Percentiles rank a stretch among this genome's conserved stretches.
Evolutionary conservation across 2,113 vertebrate species (phyloP).

Genomic region (Oxygymnocypris stewartii): DNA sequence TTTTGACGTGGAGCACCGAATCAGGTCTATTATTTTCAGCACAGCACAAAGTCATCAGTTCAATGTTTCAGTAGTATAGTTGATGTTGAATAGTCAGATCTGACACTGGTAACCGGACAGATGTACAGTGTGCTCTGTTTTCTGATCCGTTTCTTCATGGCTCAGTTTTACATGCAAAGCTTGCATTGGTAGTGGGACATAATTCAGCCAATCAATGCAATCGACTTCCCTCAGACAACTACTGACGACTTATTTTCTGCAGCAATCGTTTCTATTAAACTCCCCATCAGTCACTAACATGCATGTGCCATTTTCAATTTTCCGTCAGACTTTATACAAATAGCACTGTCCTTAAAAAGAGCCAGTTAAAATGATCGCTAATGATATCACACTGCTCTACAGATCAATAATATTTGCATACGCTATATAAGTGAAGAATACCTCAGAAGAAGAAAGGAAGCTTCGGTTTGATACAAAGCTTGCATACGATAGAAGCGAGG

Average conservation of each 20-base stretch:
- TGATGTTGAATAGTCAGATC: too few relatives aligned
- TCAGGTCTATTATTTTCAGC: too few relatives aligned
- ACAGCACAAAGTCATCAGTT: too few relatives aligned
- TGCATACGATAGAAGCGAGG: background rate
- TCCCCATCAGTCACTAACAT: conserved; percentile 27
- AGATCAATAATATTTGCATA: conserved; percentile 5
- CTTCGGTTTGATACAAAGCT: background rate
- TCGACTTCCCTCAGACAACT: conserved; percentile 1
- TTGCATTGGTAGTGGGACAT: background rate
- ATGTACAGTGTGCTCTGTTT: background rate
- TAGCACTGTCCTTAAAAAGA: background rate
- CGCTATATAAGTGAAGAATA: background rate
- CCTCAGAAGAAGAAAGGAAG: background rate
- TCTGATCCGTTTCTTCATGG: background rate
- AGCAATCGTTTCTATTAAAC: conserved; percentile 29
- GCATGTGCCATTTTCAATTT: background rate
- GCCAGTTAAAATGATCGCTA: conserved; percentile 3
- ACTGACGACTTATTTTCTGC: conserved; percentile 23
- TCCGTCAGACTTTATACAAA: background rate
- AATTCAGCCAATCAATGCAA: conserved; percentile 29
- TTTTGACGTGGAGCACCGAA: too few relatives aligned
- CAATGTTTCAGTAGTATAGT: too few relatives aligned
- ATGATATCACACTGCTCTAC: background rate
- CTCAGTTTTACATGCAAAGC: background rate
- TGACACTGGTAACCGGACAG: too few relatives aligned